phyloP scores from a whole-genome alignment of 2,797 vertebrate species.

The Hypotaenidia okinawae region DNA sequence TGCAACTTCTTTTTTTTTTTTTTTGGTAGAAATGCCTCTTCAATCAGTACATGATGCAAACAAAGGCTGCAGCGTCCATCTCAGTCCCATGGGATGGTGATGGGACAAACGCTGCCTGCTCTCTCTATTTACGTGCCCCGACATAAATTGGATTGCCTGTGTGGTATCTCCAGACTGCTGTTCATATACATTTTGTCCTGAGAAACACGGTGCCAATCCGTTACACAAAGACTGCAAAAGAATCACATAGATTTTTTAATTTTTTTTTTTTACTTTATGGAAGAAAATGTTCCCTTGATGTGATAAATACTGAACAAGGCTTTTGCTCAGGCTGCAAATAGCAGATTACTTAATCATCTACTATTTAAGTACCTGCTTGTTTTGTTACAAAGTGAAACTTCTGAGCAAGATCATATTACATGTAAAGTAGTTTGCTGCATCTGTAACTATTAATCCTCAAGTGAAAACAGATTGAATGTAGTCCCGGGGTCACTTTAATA shows the following conservation, averaged over 20 bases:
- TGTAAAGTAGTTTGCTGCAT: neutral
- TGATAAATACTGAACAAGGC: neutral
- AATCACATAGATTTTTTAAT: neutral
- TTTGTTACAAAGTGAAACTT: slow-evolving; percentile 6
- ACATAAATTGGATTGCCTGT: neutral
- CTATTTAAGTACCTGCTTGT: slow-evolving; percentile 50
- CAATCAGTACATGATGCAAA: fast-evolving
- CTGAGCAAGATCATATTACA: neutral
- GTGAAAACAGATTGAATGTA: neutral
- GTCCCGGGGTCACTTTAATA: neutral
- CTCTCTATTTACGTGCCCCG: neutral
- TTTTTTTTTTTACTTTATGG: neutral
- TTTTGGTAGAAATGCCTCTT: neutral
- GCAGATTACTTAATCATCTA: slow-evolving; percentile 34
- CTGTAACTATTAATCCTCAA: neutral
- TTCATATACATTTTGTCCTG: neutral
- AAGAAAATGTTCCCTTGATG: slow-evolving; percentile 24
- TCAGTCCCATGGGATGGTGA: neutral
- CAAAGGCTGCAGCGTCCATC: neutral
- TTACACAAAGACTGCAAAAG: neutral
- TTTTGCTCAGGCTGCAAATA: slow-evolving; percentile 25
- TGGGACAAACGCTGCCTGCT: neutral
- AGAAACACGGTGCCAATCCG: neutral
- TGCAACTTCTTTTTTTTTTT: neutral
- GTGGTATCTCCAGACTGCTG: neutral